Evolutionary conservation across 2,113 vertebrate species (phyloP), one percentile per base, ranked within the genome.

Genomic region (Sorex araneus): DNA sequence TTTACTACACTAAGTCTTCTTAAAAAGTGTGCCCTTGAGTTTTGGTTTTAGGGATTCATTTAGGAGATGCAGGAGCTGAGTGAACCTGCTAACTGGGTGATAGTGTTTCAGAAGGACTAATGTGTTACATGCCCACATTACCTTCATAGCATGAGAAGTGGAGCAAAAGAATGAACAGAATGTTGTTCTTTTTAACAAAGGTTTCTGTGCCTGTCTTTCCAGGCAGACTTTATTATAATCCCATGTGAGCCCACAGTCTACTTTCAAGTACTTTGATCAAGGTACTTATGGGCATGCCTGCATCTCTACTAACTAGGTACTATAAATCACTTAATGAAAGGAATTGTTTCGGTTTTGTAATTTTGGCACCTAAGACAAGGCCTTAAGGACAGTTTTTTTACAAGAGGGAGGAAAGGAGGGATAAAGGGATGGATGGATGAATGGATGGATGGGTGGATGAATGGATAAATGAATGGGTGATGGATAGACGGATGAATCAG

Each of bases 1-100:
- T 92, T 87, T 70, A 90, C 63, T 69, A 47, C 32, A 45, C 88
- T 77, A 71, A 74, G 27, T 93, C 34, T 78, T 91, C 34, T 74
- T 94, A 70, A 87, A 60, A 74, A 69, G 1, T 57, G 0, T 75
- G 40, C 67, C 40, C 11, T 66, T 34, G 28, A 47, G 66, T 32
- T 84, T 87, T 36, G 21, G 74, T 77, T 80, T 91, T 32, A 86
- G 74, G 27, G 74, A 70, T 87, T 69, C 2, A 27, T 40, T 92
- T 85, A 82, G 19, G 77, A 86, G 79, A 80, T 43, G 16, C 28
- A 84, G 34, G 36, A 25, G 6, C 32, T 60, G 28, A 2, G 21
- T 10, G 21, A 71, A 27, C 21, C 30, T 60, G 11, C 19, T 63
- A 70, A 79, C 71, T 73, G 36, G 66, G 19, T n/a, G 28, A 36